A percentile compares a stretch with the other conserved stretches of the same genome.
Conservation (phyloP, 2,113 vertebrate genomes). For the Galeopterus variegatus region DNA sequence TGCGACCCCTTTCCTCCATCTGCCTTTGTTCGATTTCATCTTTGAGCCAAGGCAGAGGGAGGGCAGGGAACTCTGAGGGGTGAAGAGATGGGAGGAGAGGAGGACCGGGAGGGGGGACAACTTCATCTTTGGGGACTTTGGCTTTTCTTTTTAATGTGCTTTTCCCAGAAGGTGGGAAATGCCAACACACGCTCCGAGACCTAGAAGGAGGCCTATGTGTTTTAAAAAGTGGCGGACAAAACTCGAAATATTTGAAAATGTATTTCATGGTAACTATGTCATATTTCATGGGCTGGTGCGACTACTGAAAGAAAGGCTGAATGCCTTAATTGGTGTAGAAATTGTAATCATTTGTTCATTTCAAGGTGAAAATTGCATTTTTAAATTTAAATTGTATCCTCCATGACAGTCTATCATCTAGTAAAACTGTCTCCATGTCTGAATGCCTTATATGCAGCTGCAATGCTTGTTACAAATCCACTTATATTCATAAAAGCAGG, state of each 20-base stretch:
- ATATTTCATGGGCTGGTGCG: conserved; percentile 99
- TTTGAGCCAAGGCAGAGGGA: conserved; percentile 90
- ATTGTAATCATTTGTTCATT: conserved; percentile 99
- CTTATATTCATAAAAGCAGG: conserved; percentile 97
- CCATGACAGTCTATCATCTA: conserved; percentile 99
- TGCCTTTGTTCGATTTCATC: conserved; percentile 95
- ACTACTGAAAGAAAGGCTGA: conserved; percentile 99
- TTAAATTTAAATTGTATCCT: conserved; percentile 99
- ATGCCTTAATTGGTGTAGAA: conserved; percentile 99
- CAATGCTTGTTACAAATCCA: conserved; percentile 96
- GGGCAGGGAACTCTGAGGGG: conserved; percentile 70
- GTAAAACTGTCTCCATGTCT: conserved; percentile 99
- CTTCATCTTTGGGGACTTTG: conserved; percentile 95
- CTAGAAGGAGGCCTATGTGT: conserved; percentile 95
- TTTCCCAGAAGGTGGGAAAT: conserved; percentile 96
- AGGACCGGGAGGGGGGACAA: conserved; percentile 75
- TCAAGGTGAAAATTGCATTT: conserved; percentile 99
- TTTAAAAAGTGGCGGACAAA: conserved; percentile 96
- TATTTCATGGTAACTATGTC: conserved; percentile 99
- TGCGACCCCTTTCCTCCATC: conserved; percentile 85
- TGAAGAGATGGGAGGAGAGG: neutral
- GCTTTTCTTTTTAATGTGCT: conserved; percentile 94
- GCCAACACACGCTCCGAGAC: conserved; percentile 86
- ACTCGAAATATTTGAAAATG: conserved; percentile 99
- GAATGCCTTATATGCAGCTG: conserved; percentile 95